These are phyloP conservation scores for Drosophila mercatorum DNA, from an alignment of 2,888 invertebrate genomes.

Conservation along the genomic window DNA sequence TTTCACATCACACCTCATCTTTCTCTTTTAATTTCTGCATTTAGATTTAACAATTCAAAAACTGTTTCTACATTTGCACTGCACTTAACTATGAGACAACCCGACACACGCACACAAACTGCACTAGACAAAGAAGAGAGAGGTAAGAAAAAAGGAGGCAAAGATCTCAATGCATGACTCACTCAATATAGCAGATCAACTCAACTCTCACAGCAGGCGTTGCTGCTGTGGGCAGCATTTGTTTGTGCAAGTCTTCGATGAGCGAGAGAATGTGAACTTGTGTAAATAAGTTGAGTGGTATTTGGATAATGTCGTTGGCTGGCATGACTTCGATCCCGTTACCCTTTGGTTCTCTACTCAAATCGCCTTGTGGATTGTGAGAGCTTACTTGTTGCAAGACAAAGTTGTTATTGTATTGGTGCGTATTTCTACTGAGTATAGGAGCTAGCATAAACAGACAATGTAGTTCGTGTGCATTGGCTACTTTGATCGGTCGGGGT, in stretches of 20 bases:
- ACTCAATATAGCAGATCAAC: conserved; percentile 94
- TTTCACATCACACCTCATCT: not conserved
- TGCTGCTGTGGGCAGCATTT: conserved; percentile 95
- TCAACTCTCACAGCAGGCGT: conserved; percentile 95
- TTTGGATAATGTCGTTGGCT: too few species aligned
- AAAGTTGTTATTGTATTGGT: not conserved
- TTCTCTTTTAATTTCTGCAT: too few species aligned
- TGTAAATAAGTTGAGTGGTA: too few species aligned
- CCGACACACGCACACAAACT: conserved; percentile 16
- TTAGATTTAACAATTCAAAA: too few species aligned
- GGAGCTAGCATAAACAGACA: not conserved
- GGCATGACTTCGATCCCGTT: not conserved
- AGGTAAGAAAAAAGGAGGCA: conserved; percentile 98
- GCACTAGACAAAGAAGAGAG: conserved; percentile 96
- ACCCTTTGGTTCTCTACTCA: not conserved
- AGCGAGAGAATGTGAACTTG: not conserved
- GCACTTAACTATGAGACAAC: too few species aligned
- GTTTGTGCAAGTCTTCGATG: conserved; percentile 86
- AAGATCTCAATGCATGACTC: conserved; percentile 97
- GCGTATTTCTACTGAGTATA: not conserved
- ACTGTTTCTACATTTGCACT: too few species aligned
- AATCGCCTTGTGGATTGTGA: not conserved
- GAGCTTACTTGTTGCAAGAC: not conserved
- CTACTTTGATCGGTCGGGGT: too few species aligned
- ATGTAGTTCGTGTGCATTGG: not conserved